Evolutionary conservation across 2,113 vertebrate species (phyloP).

Genomic region (Proterorhinus semilunaris): DNA sequence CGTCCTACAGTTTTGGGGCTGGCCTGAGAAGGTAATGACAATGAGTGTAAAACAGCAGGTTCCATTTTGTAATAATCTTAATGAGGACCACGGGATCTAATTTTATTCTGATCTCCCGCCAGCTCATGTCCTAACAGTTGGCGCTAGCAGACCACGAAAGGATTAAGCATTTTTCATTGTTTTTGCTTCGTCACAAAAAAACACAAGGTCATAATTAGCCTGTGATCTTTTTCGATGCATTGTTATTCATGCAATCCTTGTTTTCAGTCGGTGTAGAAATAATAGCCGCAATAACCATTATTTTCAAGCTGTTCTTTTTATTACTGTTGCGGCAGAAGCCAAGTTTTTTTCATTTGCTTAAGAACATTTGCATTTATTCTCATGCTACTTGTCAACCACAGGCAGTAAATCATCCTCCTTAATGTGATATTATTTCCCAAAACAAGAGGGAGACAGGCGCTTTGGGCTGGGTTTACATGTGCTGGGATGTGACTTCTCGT

Average conservation of each 20-base stretch:
- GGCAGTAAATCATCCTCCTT: constrained; percentile 28
- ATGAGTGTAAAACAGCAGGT: constrained; percentile 54
- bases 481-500: constrained; percentile 26
- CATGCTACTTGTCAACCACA: constrained; percentile 35
- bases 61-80: constrained; percentile 48
- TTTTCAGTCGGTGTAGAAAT: constrained; percentile 43
- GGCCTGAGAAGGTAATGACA: constrained; percentile 49
- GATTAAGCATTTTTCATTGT: constrained; percentile 21
- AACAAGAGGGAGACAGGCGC: constrained; percentile 35
- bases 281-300: constrained; percentile 7
- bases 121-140: constrained; percentile 42
- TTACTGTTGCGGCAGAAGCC: constrained; percentile 12
- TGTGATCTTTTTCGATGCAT: constrained; percentile 27
- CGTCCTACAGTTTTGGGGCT: constrained; percentile 12
- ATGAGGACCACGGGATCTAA: constrained; percentile 55
- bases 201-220: constrained; percentile 28
- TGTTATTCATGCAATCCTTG: constrained; percentile 25
- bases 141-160: constrained; percentile 38
- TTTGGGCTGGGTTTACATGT: constrained; percentile 35
- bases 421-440: constrained; percentile 41
- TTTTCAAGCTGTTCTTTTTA: constrained; percentile 36
- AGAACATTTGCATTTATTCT: constrained; percentile 17
- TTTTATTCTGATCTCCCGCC: constrained; percentile 49
- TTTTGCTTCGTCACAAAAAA: constrained; percentile 35
- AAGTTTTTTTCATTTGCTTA: constrained; percentile 3